Evolutionary conservation across 2,888 invertebrate genomes (phyloP).

Genomic region (Rhagonycha fulva): DNA sequence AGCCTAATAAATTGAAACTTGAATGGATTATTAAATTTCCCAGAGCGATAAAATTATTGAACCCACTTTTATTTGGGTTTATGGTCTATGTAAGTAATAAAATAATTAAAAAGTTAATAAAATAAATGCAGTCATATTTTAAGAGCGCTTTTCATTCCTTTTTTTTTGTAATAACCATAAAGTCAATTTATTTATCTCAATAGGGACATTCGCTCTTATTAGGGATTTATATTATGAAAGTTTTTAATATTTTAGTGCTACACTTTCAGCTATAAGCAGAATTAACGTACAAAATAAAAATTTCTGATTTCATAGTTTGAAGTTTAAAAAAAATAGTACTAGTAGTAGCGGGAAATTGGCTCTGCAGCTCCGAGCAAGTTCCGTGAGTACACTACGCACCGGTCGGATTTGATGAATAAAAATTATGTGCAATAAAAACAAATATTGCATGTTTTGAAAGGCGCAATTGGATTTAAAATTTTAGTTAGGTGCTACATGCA

Average conservation of each 20-base stretch:
- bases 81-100: not conserved
- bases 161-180: not conserved
- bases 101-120: not conserved
- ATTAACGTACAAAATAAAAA: not conserved
- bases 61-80: not conserved
- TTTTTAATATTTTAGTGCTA: not conserved
- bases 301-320: no score
- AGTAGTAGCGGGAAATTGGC: no score
- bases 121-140: not conserved
- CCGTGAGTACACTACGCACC: not conserved
- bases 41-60: not conserved
- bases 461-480: not conserved
- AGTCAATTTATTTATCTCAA: slow-evolving; percentile 7
- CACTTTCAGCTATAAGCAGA: not conserved
- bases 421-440: not conserved
- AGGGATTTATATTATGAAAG: slow-evolving; percentile 7
- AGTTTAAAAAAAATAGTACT: no score
- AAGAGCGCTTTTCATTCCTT: not conserved
- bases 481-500: not conserved
- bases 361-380: not conserved
- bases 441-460: not conserved
- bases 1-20: not conserved
- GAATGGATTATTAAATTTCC: not conserved
- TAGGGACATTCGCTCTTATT: slow-evolving; percentile 7
- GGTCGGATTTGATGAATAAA: not conserved